These are phyloP conservation scores for Psix sp. DNA, from an alignment of 1,140 invertebrate genomes.

Conservation along the genomic window DNA sequence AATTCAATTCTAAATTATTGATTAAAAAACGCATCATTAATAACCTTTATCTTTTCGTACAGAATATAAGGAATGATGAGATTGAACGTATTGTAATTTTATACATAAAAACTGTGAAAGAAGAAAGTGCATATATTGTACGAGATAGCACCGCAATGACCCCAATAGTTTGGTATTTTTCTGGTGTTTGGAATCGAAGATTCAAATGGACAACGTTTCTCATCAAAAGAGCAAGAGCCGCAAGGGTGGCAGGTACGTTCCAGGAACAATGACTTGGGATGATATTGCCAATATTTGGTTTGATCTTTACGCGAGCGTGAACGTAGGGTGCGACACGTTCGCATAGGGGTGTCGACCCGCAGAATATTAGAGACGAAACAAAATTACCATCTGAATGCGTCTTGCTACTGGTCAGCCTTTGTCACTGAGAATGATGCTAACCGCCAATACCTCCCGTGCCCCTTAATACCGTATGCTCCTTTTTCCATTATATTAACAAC, in stretches of 20 bases:
- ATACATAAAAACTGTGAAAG: too few species aligned
- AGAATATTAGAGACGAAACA: slow-evolving; percentile 70
- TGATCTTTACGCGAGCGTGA: slow-evolving; percentile 70
- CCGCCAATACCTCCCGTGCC: slow-evolving; percentile 61
- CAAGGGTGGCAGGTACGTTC: slow-evolving; percentile 61
- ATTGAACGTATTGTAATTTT: too few species aligned
- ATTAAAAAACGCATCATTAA: too few species aligned
- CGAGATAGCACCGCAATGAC: background rate
- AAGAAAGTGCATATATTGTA: slow-evolving; percentile 21
- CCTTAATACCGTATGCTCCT: slow-evolving; percentile 53
- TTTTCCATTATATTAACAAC: slow-evolving; percentile 37
- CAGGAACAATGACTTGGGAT: slow-evolving; percentile 66
- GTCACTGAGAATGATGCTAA: slow-evolving; percentile 65
- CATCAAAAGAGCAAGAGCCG: slow-evolving; percentile 43
- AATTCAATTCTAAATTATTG: too few species aligned
- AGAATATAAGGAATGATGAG: too few species aligned
- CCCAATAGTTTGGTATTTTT: slow-evolving; percentile 42
- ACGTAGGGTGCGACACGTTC: slow-evolving; percentile 47
- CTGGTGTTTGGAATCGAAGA: slow-evolving; percentile 61
- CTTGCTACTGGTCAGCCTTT: slow-evolving; percentile 70
- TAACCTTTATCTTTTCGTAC: too few species aligned
- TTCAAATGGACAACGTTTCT: slow-evolving; percentile 66
- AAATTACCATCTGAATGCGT: slow-evolving; percentile 75
- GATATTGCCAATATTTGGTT: slow-evolving; percentile 78
- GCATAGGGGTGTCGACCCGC: slow-evolving; percentile 53